Conservation (phyloP, 2,888 invertebrate species). For the Bursaphelenchus okinawaensis region DNA sequence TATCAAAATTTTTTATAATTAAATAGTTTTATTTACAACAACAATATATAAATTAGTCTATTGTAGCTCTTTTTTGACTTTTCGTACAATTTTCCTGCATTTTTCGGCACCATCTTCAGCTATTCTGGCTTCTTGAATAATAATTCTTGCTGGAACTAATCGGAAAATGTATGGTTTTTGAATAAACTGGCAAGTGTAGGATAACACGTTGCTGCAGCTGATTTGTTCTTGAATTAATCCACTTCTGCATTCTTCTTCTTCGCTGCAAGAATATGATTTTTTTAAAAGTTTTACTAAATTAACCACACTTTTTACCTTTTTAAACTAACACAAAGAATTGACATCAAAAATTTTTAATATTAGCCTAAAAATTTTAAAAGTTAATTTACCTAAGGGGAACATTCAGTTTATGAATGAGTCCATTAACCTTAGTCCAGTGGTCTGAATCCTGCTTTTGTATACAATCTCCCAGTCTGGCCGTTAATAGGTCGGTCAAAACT, state of each 20-base stretch:
- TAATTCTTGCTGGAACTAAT: constrained; percentile 33
- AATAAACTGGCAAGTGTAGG: constrained; percentile 53
- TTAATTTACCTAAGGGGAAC: constrained; percentile 20
- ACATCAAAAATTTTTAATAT: background rate
- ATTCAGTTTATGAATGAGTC: constrained; percentile 13
- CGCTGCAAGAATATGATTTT: constrained; percentile 41
- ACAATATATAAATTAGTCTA: background rate
- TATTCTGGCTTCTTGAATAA: constrained; percentile 50
- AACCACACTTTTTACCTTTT: constrained; percentile 29
- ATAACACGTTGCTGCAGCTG: constrained; percentile 48
- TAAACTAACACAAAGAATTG: constrained; percentile 10
- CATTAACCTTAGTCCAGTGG: constrained; percentile 30
- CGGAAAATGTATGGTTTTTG: constrained; percentile 42
- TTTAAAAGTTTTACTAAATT: no score
- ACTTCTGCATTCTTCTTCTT: constrained; percentile 51
- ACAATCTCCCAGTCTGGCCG: constrained; percentile 30
- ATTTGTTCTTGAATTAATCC: constrained; percentile 54
- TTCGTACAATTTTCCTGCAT: constrained; percentile 41
- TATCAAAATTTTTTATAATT: no score
- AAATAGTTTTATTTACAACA: background rate
- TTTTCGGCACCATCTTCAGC: constrained; percentile 54
- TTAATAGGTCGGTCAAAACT: constrained; percentile 31
- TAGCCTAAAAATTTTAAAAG: background rate
- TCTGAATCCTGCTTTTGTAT: constrained; percentile 28
- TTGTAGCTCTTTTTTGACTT: constrained; percentile 21